These are phyloP conservation scores for Drosophila kepulauana DNA, from an alignment of 1,140 invertebrate species.

Conservation along the genomic window DNA sequence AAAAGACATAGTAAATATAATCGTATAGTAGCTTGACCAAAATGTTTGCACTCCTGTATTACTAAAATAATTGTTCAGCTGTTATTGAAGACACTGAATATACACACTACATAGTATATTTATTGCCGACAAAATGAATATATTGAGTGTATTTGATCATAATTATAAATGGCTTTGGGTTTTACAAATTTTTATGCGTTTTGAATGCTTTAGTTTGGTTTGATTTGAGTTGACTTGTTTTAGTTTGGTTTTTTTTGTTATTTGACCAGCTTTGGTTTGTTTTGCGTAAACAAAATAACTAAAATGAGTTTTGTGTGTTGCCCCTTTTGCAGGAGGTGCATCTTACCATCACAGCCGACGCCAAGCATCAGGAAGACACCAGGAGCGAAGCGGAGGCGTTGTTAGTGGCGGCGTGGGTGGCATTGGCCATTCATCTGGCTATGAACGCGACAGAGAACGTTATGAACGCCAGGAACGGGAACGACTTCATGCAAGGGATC, in stretches of 20 bases:
- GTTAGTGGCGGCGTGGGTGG: constrained; percentile 26
- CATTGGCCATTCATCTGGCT: constrained; percentile 35
- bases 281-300: neutral
- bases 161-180: constrained; percentile 18
- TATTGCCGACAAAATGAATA: neutral
- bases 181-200: constrained; percentile 43
- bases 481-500: constrained; percentile 77
- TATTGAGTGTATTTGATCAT: constrained; percentile 11
- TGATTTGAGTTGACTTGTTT: constrained; percentile 31
- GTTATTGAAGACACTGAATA: constrained; percentile 8
- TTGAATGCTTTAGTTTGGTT: constrained; percentile 70
- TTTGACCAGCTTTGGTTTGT: constrained; percentile 11
- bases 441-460: constrained; percentile 65
- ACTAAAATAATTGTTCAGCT: constrained; percentile 41
- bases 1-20: constrained; percentile 3
- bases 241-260: constrained; percentile 56
- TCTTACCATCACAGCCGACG: constrained; percentile 83
- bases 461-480: constrained; percentile 68
- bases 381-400: constrained; percentile 66
- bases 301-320: constrained; percentile 39
- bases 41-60: constrained; percentile 45
- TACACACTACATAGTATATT: neutral
- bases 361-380: constrained; percentile 64
- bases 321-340: constrained; percentile 74
- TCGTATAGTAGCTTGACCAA: constrained; percentile 25